A percentile compares a stretch with the other conserved stretches of the same genome.
These are phyloP conservation scores for Melanotaenia trifasciata DNA, from an alignment of 2,797 vertebrate genomes.

Conservation along the genomic window DNA sequence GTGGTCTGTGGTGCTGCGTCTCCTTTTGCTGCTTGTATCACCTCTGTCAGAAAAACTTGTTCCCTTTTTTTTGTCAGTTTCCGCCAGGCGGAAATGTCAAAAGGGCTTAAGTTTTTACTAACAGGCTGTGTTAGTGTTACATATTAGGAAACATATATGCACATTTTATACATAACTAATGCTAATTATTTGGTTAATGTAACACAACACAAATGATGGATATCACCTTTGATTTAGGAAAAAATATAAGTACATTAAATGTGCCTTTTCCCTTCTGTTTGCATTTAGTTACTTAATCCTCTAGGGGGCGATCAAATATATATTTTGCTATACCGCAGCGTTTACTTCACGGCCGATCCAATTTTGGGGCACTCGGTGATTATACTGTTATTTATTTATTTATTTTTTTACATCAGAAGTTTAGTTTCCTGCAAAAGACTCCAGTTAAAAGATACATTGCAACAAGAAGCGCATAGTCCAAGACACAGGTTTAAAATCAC, in stretches of 20 bases:
- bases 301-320: background rate
- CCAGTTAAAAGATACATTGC: background rate
- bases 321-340: background rate
- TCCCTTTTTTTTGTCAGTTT: constrained; percentile 82
- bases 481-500: background rate
- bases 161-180: background rate
- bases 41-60: constrained; percentile 68
- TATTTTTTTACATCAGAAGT: background rate
- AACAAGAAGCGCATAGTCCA: background rate
- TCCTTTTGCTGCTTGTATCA: constrained; percentile 45
- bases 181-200: background rate
- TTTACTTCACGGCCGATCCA: background rate
- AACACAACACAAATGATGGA: background rate
- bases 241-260: background rate
- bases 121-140: constrained; percentile 35
- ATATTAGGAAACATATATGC: constrained; percentile 15
- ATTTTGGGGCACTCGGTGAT: background rate
- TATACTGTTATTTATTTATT: background rate
- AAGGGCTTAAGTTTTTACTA: constrained; percentile 56
- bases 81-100: constrained; percentile 79
- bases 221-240: background rate
- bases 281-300: background rate
- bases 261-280: background rate
- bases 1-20: constrained; percentile 54
- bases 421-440: background rate